Evolutionary conservation across 2,888 invertebrate species (phyloP).

Genomic region (Lydus trimaculatus): DNA sequence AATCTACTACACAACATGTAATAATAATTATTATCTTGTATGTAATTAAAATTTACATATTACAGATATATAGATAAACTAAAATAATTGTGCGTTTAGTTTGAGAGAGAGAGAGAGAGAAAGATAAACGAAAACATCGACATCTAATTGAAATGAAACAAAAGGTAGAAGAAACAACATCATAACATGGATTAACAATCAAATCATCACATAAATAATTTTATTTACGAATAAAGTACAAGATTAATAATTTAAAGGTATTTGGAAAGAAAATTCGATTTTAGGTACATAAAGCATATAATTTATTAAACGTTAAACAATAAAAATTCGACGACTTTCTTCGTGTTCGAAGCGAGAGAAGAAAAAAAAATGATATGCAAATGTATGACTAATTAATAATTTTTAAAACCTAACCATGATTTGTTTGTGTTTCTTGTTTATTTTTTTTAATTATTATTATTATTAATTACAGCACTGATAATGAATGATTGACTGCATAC

Average conservation of each 20-base stretch:
- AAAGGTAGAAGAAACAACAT: neutral
- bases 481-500: neutral
- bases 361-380: constrained; percentile 16
- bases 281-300: constrained; percentile 2
- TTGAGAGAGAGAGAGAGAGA: neutral
- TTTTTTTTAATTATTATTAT: neutral
- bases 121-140: neutral
- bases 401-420: neutral
- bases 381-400: neutral
- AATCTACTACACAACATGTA: constrained; percentile 19
- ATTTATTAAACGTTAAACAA: neutral
- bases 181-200: neutral
- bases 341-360: constrained; percentile 14
- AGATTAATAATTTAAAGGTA: neutral
- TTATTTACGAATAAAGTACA: neutral
- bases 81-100: neutral
- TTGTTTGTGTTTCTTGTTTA: neutral
- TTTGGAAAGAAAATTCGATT: constrained; percentile 2
- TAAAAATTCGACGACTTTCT: neutral
- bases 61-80: neutral
- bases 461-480: neutral
- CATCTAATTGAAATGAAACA: neutral
- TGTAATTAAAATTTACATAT: neutral
- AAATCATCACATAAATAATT: constrained; percentile 1
- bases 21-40: neutral